Evolutionary conservation across 2,888 invertebrate species (phyloP).

Genomic region (Tenthredo mesomela): DNA sequence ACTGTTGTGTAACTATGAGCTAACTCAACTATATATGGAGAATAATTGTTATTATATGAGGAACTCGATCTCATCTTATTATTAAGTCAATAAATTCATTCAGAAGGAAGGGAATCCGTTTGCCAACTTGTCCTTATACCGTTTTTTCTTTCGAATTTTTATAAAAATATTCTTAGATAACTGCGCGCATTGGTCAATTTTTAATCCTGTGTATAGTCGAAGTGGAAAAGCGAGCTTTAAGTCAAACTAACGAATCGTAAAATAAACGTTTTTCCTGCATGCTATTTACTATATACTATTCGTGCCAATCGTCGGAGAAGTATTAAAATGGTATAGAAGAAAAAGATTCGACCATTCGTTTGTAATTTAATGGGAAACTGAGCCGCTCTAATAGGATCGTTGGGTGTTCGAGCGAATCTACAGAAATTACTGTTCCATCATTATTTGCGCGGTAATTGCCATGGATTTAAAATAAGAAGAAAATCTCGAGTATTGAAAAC

Average conservation of each 20-base stretch:
- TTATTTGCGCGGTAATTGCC: conserved; percentile 26
- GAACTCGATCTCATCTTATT: background rate
- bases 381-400: conserved; percentile 37
- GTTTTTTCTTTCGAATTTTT: background rate
- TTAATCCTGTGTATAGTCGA: background rate
- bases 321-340: conserved; percentile 21
- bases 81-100: background rate
- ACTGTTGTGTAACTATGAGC: background rate
- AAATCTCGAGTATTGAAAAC: background rate
- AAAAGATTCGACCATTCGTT: conserved; percentile 34
- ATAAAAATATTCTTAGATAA: background rate
- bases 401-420: conserved; percentile 37
- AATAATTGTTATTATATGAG: background rate
- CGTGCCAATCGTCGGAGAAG: background rate
- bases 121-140: background rate
- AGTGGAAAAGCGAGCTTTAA: background rate
- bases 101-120: background rate
- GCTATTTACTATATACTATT: background rate
- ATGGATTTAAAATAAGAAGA: background rate
- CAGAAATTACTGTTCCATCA: conserved; percentile 35
- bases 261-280: background rate
- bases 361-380: conserved; percentile 40
- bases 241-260: conserved; percentile 22
- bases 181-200: background rate
- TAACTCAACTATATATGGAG: background rate